phyloP scores from a whole-genome alignment of 2,888 invertebrate species.

The Octonoba sinensis region DNA sequence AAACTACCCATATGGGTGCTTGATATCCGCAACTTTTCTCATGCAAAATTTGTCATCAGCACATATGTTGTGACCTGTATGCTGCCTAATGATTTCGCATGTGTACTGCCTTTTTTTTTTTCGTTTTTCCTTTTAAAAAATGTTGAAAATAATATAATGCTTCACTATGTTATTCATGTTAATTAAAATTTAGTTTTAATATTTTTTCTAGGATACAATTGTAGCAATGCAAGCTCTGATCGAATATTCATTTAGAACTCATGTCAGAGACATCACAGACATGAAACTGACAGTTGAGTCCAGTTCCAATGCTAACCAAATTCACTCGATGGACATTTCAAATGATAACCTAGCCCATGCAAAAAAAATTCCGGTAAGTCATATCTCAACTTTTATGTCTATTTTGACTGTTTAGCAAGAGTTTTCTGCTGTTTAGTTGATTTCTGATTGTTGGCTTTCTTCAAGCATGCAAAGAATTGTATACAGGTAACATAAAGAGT shows the following conservation, averaged over 20 bases:
- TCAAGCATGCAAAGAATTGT: too few species aligned
- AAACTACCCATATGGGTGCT: too few species aligned
- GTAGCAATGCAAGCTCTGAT: slow-evolving; percentile 74
- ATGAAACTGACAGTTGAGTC: slow-evolving; percentile 71
- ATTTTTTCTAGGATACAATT: slow-evolving; percentile 72
- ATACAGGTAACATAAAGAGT: too few species aligned
- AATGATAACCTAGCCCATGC: slow-evolving; percentile 55
- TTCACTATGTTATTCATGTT: background rate
- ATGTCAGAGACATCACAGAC: slow-evolving; percentile 72
- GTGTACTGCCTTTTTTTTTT: too few species aligned
- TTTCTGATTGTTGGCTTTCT: too few species aligned
- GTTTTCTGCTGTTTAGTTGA: too few species aligned
- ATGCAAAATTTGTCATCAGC: too few species aligned
- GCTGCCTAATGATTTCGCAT: too few species aligned
- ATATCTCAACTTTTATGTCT: background rate
- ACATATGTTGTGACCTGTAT: too few species aligned
- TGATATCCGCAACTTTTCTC: too few species aligned
- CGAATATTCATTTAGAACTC: slow-evolving; percentile 72
- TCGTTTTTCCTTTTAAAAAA: too few species aligned
- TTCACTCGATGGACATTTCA: slow-evolving; percentile 31
- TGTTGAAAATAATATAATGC: too few species aligned
- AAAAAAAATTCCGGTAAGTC: slow-evolving; percentile 48
- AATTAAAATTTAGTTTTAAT: background rate
- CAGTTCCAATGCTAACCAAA: slow-evolving; percentile 70
- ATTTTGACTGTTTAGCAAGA: background rate